Evolutionary conservation across 2,797 vertebrate genomes (phyloP), one percentile per base, ranked within the genome.

Genomic region (Gymnodraco acuticeps): DNA sequence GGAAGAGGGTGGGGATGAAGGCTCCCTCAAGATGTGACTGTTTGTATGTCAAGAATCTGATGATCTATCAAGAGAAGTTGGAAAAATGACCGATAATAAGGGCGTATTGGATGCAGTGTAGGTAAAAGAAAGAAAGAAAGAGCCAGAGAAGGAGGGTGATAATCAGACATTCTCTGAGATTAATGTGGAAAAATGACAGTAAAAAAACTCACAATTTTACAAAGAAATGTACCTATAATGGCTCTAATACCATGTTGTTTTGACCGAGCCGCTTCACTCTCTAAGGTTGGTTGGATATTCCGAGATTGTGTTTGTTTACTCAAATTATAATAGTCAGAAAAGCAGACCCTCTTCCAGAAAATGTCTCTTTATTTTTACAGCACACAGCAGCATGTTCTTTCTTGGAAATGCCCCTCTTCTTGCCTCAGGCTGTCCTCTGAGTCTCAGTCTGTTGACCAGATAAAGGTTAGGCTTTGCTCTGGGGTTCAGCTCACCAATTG

Each of bases 381-480:
- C 58, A 50, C 41, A 64, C 20, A 31, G 3, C 52, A 20, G 41
- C 23, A 54, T 12, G 63, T 41, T 31, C 52, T 65, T 33, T 70
- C 19, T 41, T 64, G 50, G 27, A 59, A 62, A 47, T 3, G 43
- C 60, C 41, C 43, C 63, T 61, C 19, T 19, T 3, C 42, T 23
- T n/a, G 60, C 77, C 64, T n/a, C 45, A 42, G 73, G 77, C 75
- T 47, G 42, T 65, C 60, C 67, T 73, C 64, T 11, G 13, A 70
- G 61, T 71, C 31, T 70, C 33, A 47, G 60, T 23, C 16, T 50
- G 43, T n/a, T 59, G 74, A 45, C 41, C 68, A 31, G 17, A 59
- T 42, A 83, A 87, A 87, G 78, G 75, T 90, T 63, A 78, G 50
- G 48, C 52, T 70, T 60, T 59, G 85, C 80, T 85, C 64, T 52